phyloP scores from a whole-genome alignment of 2,113 vertebrate genomes.

The Amphiprion ocellaris region DNA sequence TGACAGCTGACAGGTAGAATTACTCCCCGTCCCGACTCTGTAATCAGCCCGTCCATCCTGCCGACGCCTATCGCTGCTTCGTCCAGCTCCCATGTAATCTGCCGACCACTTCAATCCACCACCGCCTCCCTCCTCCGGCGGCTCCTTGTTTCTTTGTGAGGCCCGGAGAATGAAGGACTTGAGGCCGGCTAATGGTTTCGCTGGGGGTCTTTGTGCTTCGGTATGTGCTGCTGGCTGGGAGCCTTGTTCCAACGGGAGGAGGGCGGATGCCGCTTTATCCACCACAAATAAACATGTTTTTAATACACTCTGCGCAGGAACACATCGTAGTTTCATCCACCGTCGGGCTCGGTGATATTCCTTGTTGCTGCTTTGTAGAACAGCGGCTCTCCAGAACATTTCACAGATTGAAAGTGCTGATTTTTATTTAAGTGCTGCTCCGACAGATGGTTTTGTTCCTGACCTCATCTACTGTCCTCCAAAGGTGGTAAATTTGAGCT shows the following conservation, averaged over 20 bases:
- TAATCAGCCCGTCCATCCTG: slow-evolving; percentile 54
- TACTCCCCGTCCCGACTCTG: not conserved
- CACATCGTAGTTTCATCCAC: too few species aligned
- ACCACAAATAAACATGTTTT: slow-evolving; percentile 22
- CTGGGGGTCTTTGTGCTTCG: slow-evolving; percentile 60
- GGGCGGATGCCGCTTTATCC: slow-evolving; percentile 10
- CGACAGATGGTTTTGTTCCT: too few species aligned
- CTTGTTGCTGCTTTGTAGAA: too few species aligned
- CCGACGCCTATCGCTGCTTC: slow-evolving; percentile 1
- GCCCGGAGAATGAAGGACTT: slow-evolving; percentile 35
- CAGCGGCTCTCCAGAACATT: too few species aligned
- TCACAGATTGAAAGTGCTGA: not conserved
- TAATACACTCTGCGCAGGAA: not conserved
- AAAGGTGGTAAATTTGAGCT: slow-evolving; percentile 5
- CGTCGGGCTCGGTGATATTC: too few species aligned
- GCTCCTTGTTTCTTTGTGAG: slow-evolving; percentile 59
- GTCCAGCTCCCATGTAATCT: slow-evolving; percentile 29
- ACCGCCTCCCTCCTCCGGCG: slow-evolving; percentile 12
- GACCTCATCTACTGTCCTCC: not conserved
- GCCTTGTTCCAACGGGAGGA: slow-evolving; percentile 1
- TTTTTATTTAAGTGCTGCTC: not conserved
- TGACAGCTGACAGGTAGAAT: slow-evolving; percentile 60
- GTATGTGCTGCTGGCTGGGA: slow-evolving; percentile 63
- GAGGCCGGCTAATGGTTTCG: slow-evolving; percentile 42
- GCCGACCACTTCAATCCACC: slow-evolving; percentile 26